Evolutionary conservation across 35 echinoderm and acorn worm genomes (phyloP).

Genomic region (Ophioderma brevispina): DNA sequence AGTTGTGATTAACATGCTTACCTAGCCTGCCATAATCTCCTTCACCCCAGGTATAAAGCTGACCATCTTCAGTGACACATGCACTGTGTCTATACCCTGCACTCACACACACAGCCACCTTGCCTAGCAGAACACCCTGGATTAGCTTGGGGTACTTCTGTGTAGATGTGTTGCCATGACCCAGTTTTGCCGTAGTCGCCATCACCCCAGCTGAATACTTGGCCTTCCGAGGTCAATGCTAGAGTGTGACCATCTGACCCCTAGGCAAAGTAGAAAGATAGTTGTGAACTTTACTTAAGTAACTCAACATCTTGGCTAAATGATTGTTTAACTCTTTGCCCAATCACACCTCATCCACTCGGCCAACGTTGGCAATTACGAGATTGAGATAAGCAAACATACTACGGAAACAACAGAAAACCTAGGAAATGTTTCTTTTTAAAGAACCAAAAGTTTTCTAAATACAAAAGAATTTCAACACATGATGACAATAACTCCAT

Average conservation of each 20-base stretch:
- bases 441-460: no score
- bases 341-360: no score
- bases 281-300: no score
- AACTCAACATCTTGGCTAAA: no score
- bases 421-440: no score
- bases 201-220: conserved; percentile 98
- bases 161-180: conserved; percentile 92
- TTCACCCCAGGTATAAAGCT: conserved; percentile 98
- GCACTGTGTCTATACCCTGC: conserved; percentile 96
- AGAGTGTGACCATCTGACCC: conserved; percentile 99
- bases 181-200: conserved; percentile 95
- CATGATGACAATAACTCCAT: no score
- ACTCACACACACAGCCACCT: conserved; percentile 85
- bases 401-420: no score
- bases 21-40: conserved; percentile 98
- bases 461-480: no score
- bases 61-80: conserved; percentile 93
- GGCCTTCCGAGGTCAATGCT: conserved; percentile 89
- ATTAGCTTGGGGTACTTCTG: conserved; percentile 98
- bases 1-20: no score
- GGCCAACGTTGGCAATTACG: no score
- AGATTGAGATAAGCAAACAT: no score
- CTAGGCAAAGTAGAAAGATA: conserved; percentile 42
- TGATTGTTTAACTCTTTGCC: no score
- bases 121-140: conserved; percentile 72